Conservation (phyloP, 2,888 invertebrate species). For the Callimorpha dominula region DNA sequence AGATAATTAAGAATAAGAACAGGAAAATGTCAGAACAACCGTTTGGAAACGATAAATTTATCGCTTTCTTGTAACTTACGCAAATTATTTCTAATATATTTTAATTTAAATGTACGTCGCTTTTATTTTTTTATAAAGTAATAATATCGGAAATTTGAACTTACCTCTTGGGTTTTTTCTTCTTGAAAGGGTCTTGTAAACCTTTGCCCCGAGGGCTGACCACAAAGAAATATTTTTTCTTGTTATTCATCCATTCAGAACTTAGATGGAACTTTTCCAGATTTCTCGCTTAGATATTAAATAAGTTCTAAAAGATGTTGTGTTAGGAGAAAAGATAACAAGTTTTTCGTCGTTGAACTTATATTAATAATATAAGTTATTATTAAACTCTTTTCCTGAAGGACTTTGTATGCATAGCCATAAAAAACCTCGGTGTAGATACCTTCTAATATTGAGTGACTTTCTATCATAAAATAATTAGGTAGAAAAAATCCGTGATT, state of each 20-base stretch:
- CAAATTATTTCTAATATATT: conserved; percentile 48
- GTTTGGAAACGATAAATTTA: conserved; percentile 61
- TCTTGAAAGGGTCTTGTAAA: conserved; percentile 29
- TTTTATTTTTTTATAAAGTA: conserved; percentile 23
- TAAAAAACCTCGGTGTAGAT: not conserved
- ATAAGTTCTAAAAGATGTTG: conserved; percentile 39
- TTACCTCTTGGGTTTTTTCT: conserved; percentile 33
- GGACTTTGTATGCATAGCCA: not conserved
- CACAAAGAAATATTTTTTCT: conserved; percentile 43
- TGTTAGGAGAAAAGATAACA: conserved; percentile 18
- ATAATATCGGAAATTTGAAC: conserved; percentile 42
- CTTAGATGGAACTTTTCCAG: conserved; percentile 38
- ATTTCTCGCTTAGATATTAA: conserved; percentile 42
- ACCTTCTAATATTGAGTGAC: not conserved
- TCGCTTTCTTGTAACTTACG: conserved; percentile 43
- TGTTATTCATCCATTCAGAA: conserved; percentile 43
- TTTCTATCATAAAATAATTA: not conserved
- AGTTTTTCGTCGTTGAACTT: conserved; percentile 23
- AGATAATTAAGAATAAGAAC: conserved; percentile 47
- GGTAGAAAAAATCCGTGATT: not conserved
- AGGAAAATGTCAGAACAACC: conserved; percentile 46
- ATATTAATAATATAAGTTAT: conserved; percentile 17
- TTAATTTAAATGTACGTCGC: conserved; percentile 35
- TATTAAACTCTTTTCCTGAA: not conserved
- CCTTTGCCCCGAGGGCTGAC: conserved; percentile 36